Evolutionary conservation across 1,140 invertebrate species (phyloP), one percentile per base, ranked within the genome.

Genomic region (Lasioglossum baleicum): DNA sequence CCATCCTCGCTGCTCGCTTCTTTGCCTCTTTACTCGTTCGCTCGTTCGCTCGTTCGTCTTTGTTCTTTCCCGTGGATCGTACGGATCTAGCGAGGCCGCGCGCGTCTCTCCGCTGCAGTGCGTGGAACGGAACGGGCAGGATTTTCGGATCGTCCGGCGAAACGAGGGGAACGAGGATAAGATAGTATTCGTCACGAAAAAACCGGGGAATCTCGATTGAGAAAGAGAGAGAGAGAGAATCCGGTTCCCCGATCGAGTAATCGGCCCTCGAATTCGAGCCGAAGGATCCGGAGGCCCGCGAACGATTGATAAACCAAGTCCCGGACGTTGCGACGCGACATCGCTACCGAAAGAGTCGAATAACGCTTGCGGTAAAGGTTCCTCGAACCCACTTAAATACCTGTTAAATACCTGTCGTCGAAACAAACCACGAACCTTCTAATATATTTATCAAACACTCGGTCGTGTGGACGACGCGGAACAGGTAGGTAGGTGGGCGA

Each of bases 1-100:
- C 92, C 92, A 90, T 92, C 91, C 91, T 90, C 92, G 91, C 89
- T 92, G 91, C 89, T 92, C 89, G 90, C 90, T 92, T 91, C 90
- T 92, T 91, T 91, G 90, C 89, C 90, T 91, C 90, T 87, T 89
- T 88, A 87, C 87, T 88, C 83, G 79, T 90, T 75, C 70, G 78
- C 83, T 83, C 84, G 81, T 63, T 56, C 84, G 81, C 63, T 56
- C 81, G 74, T 87, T 56, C 81, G 74, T 87, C 85, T 83, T 86
- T 86, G 85, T 87, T 82, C 85, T 20, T 20, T 35, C 73, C 58
- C 60, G 71, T 69, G 82, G 83, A 85, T 81, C 69, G 63, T 51
- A 35, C 67, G 26, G 65, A 26, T 31, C 66, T 5, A 35, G 35
- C 68, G 31, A n/a, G 51, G 56, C 56, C 66, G 56, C 20, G 67